Evolutionary conservation across 2,797 vertebrate genomes (phyloP).

Genomic region (Threskiornis aethiopicus): DNA sequence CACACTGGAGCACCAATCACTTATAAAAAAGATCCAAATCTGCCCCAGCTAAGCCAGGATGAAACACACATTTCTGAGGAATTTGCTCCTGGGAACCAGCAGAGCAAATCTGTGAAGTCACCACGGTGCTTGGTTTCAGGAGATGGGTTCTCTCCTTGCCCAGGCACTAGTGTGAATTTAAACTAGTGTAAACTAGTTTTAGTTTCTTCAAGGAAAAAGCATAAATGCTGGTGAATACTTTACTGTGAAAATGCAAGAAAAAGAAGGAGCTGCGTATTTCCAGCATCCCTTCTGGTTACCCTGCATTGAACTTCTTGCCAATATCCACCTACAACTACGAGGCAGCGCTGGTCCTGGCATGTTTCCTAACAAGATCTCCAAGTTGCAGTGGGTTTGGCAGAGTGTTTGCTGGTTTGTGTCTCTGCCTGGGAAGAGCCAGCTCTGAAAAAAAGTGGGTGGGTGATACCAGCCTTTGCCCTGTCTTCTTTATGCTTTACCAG

Average conservation of each 20-base stretch:
- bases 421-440: background rate
- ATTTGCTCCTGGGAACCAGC: background rate
- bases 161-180: background rate
- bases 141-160: background rate
- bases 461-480: background rate
- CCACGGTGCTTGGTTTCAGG: background rate
- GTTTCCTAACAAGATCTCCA: slow-evolving; percentile 10
- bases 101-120: background rate
- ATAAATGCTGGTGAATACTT: background rate
- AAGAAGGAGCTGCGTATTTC: background rate
- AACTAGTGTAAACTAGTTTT: background rate
- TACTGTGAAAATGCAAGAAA: background rate
- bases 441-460: background rate
- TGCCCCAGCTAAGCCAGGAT: background rate
- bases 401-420: background rate
- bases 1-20: background rate
- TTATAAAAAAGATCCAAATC: background rate
- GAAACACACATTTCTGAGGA: background rate
- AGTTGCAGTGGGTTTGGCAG: background rate
- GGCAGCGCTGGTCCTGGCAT: background rate
- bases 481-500: background rate
- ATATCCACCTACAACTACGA: slow-evolving; percentile 9
- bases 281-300: background rate
- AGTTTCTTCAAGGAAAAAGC: background rate
- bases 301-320: slow-evolving; percentile 11